phyloP scores from a whole-genome alignment of 2,113 vertebrate species.

The Pleuronectes platessa region DNA sequence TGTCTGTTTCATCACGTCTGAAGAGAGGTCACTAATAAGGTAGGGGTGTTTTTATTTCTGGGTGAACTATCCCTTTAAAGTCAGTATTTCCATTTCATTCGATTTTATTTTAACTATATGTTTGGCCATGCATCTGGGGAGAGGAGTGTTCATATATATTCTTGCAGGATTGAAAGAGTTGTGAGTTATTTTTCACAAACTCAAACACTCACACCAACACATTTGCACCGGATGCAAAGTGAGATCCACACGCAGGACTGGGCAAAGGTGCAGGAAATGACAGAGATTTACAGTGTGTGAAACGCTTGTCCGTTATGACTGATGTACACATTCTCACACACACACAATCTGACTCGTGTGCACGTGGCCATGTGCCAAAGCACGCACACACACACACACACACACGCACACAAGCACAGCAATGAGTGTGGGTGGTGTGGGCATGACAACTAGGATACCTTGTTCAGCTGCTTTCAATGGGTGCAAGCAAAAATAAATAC shows the following conservation, averaged over 20 bases:
- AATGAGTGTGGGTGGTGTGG: constrained; percentile 51
- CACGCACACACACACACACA: not conserved
- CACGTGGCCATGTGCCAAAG: constrained; percentile 4
- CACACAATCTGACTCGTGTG: constrained; percentile 24
- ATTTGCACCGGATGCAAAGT: constrained; percentile 1
- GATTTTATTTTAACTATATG: too few species aligned
- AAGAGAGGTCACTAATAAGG: too few species aligned
- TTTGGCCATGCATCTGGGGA: not conserved
- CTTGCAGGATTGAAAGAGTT: not conserved
- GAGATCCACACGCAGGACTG: constrained; percentile 27
- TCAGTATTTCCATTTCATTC: too few species aligned
- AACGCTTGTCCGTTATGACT: constrained; percentile 40
- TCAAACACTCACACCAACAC: not conserved
- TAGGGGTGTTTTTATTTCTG: too few species aligned
- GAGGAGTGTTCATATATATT: not conserved
- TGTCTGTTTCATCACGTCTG: too few species aligned
- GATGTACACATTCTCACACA: constrained; percentile 25
- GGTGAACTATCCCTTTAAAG: too few species aligned
- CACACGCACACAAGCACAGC: constrained; percentile 4
- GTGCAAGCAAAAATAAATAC: constrained; percentile 27
- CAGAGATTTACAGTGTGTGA: constrained; percentile 54
- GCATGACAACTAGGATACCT: constrained; percentile 50
- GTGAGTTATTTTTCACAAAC: constrained; percentile 4
- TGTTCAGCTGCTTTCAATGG: constrained; percentile 53
- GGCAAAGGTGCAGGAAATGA: constrained; percentile 24